Evolutionary conservation across 2,797 vertebrate genomes (phyloP), one percentile per base, ranked within the genome.

Genomic region (Tauraco hartlaubi): DNA sequence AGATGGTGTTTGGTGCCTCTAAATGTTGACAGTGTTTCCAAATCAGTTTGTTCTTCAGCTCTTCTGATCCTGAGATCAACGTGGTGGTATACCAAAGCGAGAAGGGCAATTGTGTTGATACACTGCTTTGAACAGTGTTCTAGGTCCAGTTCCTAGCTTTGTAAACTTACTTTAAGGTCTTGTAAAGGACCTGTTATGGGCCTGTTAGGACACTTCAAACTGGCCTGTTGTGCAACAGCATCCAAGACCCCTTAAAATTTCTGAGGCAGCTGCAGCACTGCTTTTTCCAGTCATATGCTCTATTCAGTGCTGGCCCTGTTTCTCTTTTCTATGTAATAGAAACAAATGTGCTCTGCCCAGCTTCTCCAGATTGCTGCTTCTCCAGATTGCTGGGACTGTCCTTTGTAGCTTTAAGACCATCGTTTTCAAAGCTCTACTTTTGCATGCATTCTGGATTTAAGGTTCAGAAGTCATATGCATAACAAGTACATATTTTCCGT

Each of bases 11-110:
- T 73, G 25, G 15, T 94, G 49, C 35, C 19, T 85, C 20, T 74
- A 52, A 81, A 76, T 85, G 39, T 54, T 84, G 51, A 17, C 21
- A 76, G 28, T 22, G 11, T 94, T 88, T 95, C 75, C 35, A 56
- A 28, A 73, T 92, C 20, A 48, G 7, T 86, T 96, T 62, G 6
- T 77, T 89, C 49, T 63, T 59, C 37, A 69, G 23, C 15, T 61
- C 3, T 55, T 80, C 17, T 2, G 11, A 44, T 69, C 31, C 41
- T 67, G 62, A 76, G 20, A 44, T 77, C 33, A 29, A 0, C 16
- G 56, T 83, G 31, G 18, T 75, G 11, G 11, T n/a, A 11, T 73
- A n/a, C 4, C 18, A 28, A 54, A 77, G 28, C 11, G 5, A 3
- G 31, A 82, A 77, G 66, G 16, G 3, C 31, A 37, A 3, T 35